Percentiles rank a stretch among this genome's conserved stretches.
Conservation (phyloP, 2,888 invertebrate genomes). For the Galerucella pusilla region DNA sequence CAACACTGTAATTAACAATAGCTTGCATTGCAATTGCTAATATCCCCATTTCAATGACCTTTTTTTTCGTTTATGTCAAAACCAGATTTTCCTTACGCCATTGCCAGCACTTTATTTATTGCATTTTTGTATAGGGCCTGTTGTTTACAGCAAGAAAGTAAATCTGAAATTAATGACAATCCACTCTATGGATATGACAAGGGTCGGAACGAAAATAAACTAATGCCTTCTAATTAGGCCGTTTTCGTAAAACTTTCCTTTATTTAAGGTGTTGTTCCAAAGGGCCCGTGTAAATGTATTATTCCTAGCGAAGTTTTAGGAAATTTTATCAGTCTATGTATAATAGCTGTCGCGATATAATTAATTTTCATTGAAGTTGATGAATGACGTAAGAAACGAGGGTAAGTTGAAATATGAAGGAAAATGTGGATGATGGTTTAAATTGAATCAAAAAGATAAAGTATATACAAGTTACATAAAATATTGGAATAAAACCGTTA, state of each 20-base stretch:
- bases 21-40: background rate
- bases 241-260: background rate
- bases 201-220: constrained; percentile 7
- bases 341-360: background rate
- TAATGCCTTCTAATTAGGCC: constrained; percentile 19
- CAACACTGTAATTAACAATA: too few species aligned
- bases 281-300: background rate
- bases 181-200: constrained; percentile 15
- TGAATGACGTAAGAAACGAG: too few species aligned
- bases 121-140: constrained; percentile 7
- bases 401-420: background rate
- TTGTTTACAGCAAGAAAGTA: constrained; percentile 8
- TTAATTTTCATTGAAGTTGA: background rate
- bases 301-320: background rate
- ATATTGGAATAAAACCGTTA: too few species aligned
- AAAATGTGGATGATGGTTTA: background rate
- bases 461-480: too few species aligned
- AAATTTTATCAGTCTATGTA: background rate
- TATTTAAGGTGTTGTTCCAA: background rate
- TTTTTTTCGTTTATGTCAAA: constrained; percentile 16
- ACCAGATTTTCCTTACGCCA: constrained; percentile 20
- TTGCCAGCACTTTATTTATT: constrained; percentile 19
- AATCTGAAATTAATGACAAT: constrained; percentile 26
- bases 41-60: background rate
- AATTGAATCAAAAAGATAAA: too few species aligned